Evolutionary conservation across 2,797 vertebrate genomes (phyloP), one percentile per base, ranked within the genome.

Genomic region (Morelia viridis): DNA sequence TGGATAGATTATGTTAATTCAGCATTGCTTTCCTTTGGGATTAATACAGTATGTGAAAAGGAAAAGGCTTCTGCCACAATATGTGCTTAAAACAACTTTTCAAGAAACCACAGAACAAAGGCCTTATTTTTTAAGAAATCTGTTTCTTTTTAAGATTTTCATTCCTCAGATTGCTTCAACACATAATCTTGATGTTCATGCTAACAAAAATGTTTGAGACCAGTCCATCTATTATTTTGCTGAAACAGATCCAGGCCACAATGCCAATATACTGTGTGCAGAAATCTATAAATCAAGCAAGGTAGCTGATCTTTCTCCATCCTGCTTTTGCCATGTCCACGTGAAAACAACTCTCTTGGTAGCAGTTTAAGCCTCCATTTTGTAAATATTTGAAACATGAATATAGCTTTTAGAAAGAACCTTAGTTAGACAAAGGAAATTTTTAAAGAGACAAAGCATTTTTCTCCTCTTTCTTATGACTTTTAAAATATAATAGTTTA

Each of bases 291-390:
- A 91, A 90, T 89, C 15, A 8, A 46, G 1, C 0, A 92, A 35
- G 10, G 86, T 22, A 85, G 86, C 41, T 50, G 46, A 91, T 50
- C 3, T 71, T 94, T 94, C 91, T 85, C 46, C 53, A 26, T 11
- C 35, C 76, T 31, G 2, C 0, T 61, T 60, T 58, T 95, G 35
- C 91, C 83, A 41, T 26, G 61, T 89, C 88, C 46, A 93, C 41
- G 83, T 31, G 10, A 57, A 60, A 89, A 92, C 80, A 1, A 53
- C 88, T 88, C 68, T 93, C 94, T 94, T 94, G 94, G 57, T 95
- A 90, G 19, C n/a, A 62, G 92, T 17, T 65, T 91, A 94, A 89
- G 4, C 35, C 24, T 22, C 92, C 91, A 8, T 5, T 92, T 62
- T 26, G 35, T 13, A 90, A 83, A 89, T 28, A 84, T 89, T 92